Evolutionary conservation across 2,888 invertebrate species (phyloP).

Genomic region (Priocnemis perturbator): DNA sequence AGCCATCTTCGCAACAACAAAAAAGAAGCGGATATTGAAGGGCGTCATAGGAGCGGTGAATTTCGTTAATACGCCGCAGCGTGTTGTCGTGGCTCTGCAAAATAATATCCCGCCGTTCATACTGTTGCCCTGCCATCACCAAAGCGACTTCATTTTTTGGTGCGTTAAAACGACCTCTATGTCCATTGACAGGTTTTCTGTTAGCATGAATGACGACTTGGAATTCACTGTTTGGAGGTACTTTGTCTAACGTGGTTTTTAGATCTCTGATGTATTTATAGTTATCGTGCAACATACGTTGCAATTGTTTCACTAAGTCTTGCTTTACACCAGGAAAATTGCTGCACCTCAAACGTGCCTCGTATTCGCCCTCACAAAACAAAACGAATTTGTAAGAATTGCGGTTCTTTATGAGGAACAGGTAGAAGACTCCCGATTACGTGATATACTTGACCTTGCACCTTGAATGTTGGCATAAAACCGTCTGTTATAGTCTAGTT

Average conservation of each 20-base stretch:
- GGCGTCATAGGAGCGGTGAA: slow-evolving; percentile 68
- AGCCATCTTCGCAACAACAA: slow-evolving; percentile 59
- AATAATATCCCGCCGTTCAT: slow-evolving; percentile 24
- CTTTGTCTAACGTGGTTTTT: no score
- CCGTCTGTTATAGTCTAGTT: slow-evolving; percentile 17
- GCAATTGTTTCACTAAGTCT: slow-evolving; percentile 27
- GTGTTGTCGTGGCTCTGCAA: slow-evolving; percentile 9
- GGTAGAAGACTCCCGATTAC: slow-evolving; percentile 33
- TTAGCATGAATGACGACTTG: slow-evolving; percentile 34
- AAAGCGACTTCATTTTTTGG: slow-evolving; percentile 56
- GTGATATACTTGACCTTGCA: slow-evolving; percentile 38
- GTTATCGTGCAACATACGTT: slow-evolving; percentile 31
- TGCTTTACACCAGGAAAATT: slow-evolving; percentile 15
- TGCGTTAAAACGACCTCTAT: slow-evolving; percentile 45
- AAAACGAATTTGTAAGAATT: slow-evolving; percentile 57
- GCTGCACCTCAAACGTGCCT: slow-evolving; percentile 31
- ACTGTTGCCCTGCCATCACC: slow-evolving; percentile 45
- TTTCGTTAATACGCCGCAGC: slow-evolving; percentile 46
- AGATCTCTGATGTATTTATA: slow-evolving; percentile 40
- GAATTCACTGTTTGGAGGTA: slow-evolving; percentile 45
- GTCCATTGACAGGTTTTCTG: slow-evolving; percentile 33
- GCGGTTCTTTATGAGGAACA: slow-evolving; percentile 16
- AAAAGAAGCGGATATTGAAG: slow-evolving; percentile 70
- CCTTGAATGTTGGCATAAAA: not conserved
- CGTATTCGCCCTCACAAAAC: slow-evolving; percentile 47